Base-by-base conservation (phyloP, 2,797 vertebrate genomes). In the Halcyon leucocephala region DNA sequence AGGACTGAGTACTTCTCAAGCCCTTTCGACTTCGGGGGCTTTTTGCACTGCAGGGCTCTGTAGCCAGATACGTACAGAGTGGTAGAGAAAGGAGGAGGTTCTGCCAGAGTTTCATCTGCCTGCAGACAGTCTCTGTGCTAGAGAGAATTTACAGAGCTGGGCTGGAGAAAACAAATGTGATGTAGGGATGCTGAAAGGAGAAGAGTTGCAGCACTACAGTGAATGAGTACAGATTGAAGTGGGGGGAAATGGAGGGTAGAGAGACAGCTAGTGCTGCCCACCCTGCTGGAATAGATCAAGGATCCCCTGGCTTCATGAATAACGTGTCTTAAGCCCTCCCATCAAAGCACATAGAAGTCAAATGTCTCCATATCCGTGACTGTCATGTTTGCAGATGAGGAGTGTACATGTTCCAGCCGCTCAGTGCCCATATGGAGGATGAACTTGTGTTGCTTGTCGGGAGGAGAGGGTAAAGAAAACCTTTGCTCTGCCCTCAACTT, bases 381-480 rank as follows among this genome's bases (percentile, higher is more conserved):
- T 7, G 44, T 26, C 0, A 0, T 90, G 73, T 78, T 96, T 88
- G 77, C 79, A 1, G 0, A 57, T 41, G 55, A 85, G 85, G 74
- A 61, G n/a, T 31, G 65, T 39, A 24, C 6, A 0, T 8, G 4
- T 58, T 55, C 46, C 60, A 62, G 49, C n/a, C 1, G 0, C 41
- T 66, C 0, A 0, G 15, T 19, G 88, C 52, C 52, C 57, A 41
- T 61, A 22, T 72, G 66, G 80, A 93, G 28, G 19, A 52, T 1
- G 6, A 44, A 49, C 13, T 67, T 24, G 16, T 10, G 10, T 46
- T 82, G 26, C 39, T 48, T 49, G 33, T 7, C 84, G 58, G 44
- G 72, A 89, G 44, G 44, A 86, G 26, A 72, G 31, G 22, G 39
- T 73, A 66, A 94, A 82, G 66, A 79, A 86, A 42, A 81, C 26